A percentile compares a stretch with the other conserved stretches of the same genome.
Evolutionary conservation across 37 sponge, comb jelly and placozoan species (phyloP).

Genomic region (Oopsacas minuta): DNA sequence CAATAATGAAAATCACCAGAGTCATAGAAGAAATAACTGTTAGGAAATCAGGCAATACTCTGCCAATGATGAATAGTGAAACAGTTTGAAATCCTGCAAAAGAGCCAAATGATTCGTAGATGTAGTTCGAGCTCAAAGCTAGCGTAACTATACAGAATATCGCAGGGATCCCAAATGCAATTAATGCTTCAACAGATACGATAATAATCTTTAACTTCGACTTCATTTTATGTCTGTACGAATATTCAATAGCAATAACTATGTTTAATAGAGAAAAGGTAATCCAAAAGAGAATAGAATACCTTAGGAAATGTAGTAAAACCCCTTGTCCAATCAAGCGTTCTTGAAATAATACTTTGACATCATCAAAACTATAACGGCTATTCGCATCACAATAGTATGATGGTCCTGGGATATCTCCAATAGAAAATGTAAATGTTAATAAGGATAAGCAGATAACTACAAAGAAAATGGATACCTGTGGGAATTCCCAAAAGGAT

Average conservation of each 20-base stretch:
- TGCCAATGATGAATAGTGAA: background rate
- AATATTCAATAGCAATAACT: background rate
- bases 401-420: background rate
- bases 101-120: background rate
- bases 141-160: background rate
- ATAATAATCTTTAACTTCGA: background rate
- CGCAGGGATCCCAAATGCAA: background rate
- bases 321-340: constrained; percentile 6
- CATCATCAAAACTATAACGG: background rate
- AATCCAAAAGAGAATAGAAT: background rate
- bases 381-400: constrained; percentile 12
- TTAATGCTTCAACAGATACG: background rate
- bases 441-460: background rate
- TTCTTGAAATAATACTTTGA: background rate
- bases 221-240: background rate
- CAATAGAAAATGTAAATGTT: background rate
- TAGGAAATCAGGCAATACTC: background rate
- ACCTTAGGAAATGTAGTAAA: background rate
- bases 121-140: background rate
- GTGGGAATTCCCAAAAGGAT: background rate
- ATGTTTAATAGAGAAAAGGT: background rate
- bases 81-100: background rate
- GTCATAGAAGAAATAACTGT: background rate
- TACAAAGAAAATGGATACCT: background rate
- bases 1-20: background rate